Evolutionary conservation across 2,113 vertebrate species (phyloP).

Genomic region (Opisthocomus hoazin): DNA sequence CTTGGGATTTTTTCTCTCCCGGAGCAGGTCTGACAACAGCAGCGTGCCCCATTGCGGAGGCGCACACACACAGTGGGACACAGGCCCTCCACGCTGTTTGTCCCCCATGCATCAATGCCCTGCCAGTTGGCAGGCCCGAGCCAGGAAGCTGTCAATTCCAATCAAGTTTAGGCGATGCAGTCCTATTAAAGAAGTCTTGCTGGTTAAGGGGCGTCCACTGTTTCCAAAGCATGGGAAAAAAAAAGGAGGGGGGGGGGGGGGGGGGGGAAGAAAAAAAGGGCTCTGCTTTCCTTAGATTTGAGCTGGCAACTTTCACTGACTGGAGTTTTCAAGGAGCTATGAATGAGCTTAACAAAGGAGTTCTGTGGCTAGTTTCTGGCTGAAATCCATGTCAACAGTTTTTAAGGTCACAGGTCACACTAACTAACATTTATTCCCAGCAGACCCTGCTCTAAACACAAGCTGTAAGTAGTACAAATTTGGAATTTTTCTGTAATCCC

Average conservation of each 20-base stretch:
- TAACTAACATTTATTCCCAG: slow-evolving; percentile 99
- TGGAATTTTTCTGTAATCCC: slow-evolving; percentile 94
- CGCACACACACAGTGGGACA: slow-evolving; percentile 73
- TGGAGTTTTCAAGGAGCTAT: slow-evolving; percentile 92
- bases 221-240: slow-evolving; percentile 96
- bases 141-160: slow-evolving; percentile 98
- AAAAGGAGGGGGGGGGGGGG: too few relatives aligned
- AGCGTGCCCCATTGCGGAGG: slow-evolving; percentile 55
- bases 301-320: slow-evolving; percentile 89
- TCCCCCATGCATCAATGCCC: slow-evolving; percentile 75
- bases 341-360: slow-evolving; percentile 99
- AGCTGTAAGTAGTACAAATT: slow-evolving; percentile 93
- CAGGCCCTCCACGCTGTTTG: slow-evolving; percentile 72
- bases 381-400: slow-evolving; percentile 98
- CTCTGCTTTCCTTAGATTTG: slow-evolving; percentile 89
- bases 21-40: slow-evolving; percentile 7
- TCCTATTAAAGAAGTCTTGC: slow-evolving; percentile 85
- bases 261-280: too few relatives aligned
- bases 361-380: slow-evolving; percentile 98
- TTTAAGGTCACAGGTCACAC: slow-evolving; percentile 96
- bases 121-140: slow-evolving; percentile 92
- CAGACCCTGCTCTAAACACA: slow-evolving; percentile 95
- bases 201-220: slow-evolving; percentile 87
- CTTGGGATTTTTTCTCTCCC: neutral
- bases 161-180: slow-evolving; percentile 88